Evolutionary conservation across 2,888 invertebrate species (phyloP).

Genomic region (Suillia variegata): DNA sequence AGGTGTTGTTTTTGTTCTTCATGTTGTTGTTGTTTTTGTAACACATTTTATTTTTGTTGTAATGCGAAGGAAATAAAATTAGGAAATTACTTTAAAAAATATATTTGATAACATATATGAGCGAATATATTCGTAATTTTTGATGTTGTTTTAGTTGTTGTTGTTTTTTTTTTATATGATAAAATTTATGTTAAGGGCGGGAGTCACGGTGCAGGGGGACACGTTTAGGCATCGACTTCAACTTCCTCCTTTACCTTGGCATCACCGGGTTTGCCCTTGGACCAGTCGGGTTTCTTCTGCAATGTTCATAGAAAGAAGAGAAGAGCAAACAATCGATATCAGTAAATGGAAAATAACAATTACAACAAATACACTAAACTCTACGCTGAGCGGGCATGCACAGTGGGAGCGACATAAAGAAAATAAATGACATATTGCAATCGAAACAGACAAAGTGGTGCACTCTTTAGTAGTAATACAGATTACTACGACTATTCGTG

Average conservation of each 20-base stretch:
- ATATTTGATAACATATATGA: conserved; percentile 57
- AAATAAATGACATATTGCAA: not conserved
- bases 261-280: conserved; percentile 86
- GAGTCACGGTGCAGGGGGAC: conserved; percentile 55
- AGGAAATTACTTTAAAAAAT: conserved; percentile 56
- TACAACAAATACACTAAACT: conserved; percentile 11
- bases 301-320: conserved; percentile 44
- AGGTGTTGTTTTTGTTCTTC: conserved; percentile 33
- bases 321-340: conserved; percentile 20
- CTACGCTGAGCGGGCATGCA: not conserved
- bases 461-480: too few relatives aligned
- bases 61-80: conserved; percentile 36
- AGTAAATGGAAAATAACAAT: conserved; percentile 15
- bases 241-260: conserved; percentile 86
- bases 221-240: conserved; percentile 83
- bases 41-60: conserved; percentile 28
- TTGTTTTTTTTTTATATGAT: conserved; percentile 35
- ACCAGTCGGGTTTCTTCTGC: conserved; percentile 95
- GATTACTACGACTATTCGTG: too few relatives aligned
- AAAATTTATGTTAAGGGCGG: conserved; percentile 56
- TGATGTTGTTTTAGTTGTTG: conserved; percentile 19
- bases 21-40: conserved; percentile 36
- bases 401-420: not conserved
- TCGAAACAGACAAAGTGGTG: not conserved
- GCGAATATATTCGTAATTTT: conserved; percentile 40